phyloP scores from a whole-genome alignment of 2,797 vertebrate genomes.

The Betta splendens region DNA sequence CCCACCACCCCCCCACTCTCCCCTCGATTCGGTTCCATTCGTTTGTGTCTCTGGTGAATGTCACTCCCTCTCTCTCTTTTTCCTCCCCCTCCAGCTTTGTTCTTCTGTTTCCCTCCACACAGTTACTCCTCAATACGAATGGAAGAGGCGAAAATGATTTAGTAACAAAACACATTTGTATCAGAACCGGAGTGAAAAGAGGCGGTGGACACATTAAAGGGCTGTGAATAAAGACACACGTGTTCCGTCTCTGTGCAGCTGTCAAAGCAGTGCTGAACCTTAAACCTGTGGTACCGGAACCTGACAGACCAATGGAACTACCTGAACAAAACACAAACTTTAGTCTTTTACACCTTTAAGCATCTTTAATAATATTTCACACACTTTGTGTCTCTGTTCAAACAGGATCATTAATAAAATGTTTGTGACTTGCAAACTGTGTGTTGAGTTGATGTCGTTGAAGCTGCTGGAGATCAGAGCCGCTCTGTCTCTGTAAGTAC shows the following conservation, averaged over 20 bases:
- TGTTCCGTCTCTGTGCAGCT: constrained; percentile 39
- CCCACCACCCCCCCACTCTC: constrained; percentile 44
- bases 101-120: constrained; percentile 25
- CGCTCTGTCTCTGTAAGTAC: too few relatives aligned
- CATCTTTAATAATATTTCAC: too few relatives aligned
- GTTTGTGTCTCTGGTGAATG: constrained; percentile 56
- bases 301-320: constrained; percentile 54
- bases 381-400: too few relatives aligned
- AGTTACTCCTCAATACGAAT: constrained; percentile 36
- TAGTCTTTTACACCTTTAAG: too few relatives aligned
- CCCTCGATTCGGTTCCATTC: constrained; percentile 59
- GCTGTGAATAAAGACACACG: constrained; percentile 32
- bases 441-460: too few relatives aligned
- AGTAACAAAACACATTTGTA: constrained; percentile 71
- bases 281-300: constrained; percentile 34
- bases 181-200: constrained; percentile 34
- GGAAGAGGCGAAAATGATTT: constrained; percentile 12
- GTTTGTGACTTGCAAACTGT: too few relatives aligned
- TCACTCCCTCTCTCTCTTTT: constrained; percentile 30
- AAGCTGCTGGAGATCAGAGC: too few relatives aligned
- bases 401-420: too few relatives aligned
- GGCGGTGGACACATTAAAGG: constrained; percentile 58
- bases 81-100: constrained; percentile 38
- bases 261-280: constrained; percentile 46
- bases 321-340: too few relatives aligned